Evolutionary conservation across 2,797 vertebrate species (phyloP).

Genomic region (Craterocephalus amniculus): DNA sequence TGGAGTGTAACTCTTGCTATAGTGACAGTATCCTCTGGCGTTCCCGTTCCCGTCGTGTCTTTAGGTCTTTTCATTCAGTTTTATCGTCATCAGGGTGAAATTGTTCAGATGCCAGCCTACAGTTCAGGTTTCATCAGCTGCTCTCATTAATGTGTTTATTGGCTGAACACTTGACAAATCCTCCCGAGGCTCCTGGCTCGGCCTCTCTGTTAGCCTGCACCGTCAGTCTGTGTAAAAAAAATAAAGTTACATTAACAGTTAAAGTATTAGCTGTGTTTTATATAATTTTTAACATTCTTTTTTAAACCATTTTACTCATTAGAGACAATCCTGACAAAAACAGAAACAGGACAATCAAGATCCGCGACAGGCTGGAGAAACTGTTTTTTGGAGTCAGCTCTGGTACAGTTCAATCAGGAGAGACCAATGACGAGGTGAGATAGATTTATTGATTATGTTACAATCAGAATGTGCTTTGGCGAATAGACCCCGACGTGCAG

Average conservation of each 20-base stretch:
- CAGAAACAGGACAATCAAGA: background rate
- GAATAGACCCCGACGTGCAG: too few relatives aligned
- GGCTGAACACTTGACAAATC: constrained; percentile 45
- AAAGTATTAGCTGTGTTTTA: constrained; percentile 1
- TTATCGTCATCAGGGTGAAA: constrained; percentile 6
- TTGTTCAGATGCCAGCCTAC: constrained; percentile 33
- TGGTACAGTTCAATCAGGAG: too few relatives aligned
- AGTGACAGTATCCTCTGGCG: constrained; percentile 34
- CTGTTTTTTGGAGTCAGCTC: background rate
- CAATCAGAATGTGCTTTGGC: too few relatives aligned
- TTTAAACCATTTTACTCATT: background rate
- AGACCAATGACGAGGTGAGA: too few relatives aligned
- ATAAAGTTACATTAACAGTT: background rate
- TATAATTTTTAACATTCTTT: background rate
- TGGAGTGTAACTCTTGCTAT: constrained; percentile 58
- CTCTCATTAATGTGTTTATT: constrained; percentile 65
- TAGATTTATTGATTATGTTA: too few relatives aligned
- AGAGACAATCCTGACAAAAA: background rate
- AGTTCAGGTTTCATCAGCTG: constrained; percentile 67
- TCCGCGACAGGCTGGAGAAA: background rate
- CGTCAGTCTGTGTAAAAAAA: constrained; percentile 14
- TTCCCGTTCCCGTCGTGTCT: background rate
- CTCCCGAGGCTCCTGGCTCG: constrained; percentile 44
- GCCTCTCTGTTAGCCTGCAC: constrained; percentile 20
- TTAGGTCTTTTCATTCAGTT: background rate